Evolutionary conservation across 2,113 vertebrate genomes (phyloP), one percentile per base, ranked within the genome.

Genomic region (Mus spicilegus): DNA sequence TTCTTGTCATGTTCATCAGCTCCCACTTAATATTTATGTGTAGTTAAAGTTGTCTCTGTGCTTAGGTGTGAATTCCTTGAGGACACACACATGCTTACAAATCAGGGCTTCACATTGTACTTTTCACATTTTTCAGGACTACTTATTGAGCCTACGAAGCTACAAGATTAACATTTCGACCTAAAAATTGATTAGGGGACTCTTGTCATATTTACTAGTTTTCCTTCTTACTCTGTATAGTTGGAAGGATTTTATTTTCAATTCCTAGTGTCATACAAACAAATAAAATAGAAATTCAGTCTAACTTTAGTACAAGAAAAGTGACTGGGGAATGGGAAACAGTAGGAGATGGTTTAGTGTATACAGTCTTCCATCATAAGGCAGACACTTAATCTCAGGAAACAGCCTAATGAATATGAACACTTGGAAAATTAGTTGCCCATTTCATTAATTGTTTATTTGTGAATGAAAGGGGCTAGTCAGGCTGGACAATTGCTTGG

Each of bases 381-480:
- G 95, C 94, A 98, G 97, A 97, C 98, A 98, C 97, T 98, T 98
- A 98, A 98, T 98, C 98, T 98, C 98, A 98, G 98, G 98, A 98
- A 98, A 97, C 98, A 98, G 96, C 86, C 91, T 98, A 98, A 98
- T 98, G 98, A 98, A 97, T 98, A 97, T 96, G 98, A 98, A 98
- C 98, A 97, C 98, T 98, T 98, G 97, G 96, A 97, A 98, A 99
- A 98, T 99, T 98, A 98, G 97, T 98, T 98, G 95, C 97, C 98
- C 97, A 98, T 98, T 98, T 98, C 96, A 98, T 99, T 98, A 98
- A 98, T 99, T 99, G 98, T 99, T 98, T 98, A 98, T 98, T 98
- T 98, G 96, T 67, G 54, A 98, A 98, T 97, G 97, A 98, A 98
- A 98, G 97, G 97, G 97, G 86, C 98, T 98, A 98, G 97, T 98